Base-by-base conservation (phyloP, 2,888 invertebrate species). In the Drosophila birchii region DNA sequence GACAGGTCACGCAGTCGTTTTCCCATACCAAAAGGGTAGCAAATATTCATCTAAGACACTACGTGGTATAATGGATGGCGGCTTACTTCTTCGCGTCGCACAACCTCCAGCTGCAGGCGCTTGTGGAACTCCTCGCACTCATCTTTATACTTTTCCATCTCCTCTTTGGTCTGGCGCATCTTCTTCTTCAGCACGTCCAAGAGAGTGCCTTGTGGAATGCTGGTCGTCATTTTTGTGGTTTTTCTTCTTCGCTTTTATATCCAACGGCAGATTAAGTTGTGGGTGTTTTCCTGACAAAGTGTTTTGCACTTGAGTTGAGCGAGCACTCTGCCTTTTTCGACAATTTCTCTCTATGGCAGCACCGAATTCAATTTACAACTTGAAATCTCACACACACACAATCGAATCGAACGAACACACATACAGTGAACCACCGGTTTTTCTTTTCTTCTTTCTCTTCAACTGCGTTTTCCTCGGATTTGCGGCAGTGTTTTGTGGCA, bases 111-210 rank as follows among this genome's bases (percentile, higher is more conserved):
- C 94, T 98, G 98, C 93, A 98, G 95, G 93, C 97, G 96, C 95
- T 98, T 97, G 94, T 97, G 97, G 93, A 96, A 97, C 93, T 98
- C 98, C 93, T 98, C 98, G 93, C 97, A 97, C 93, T 98, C 98
- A 94, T 99, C 99, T 94, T 97, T 98, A 94, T 97, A 98, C 94
- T 97, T 96, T 93, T 99, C 99, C 96, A 98, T 97, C 95, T 99
- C 99, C 93, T 98, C 98, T 94, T 98, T 98, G 91, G 98, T 97
- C 94, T 98, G 98, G 90, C 98, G 95, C 99, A 99, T 99, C 96
- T 99, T 99, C 95, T 98, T 98, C 95, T 99, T 99, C 92, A 99
- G 95, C 92, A 98, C 98, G 94, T 98, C 98, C 93, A 99, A 94
- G 90, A 99, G 96, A 92, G 97, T 96, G 92, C 97, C 97, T 94